A percentile compares a stretch with the other conserved stretches of the same genome.
Conservation (phyloP, 2,113 vertebrate genomes). For the Nymphicus hollandicus region DNA sequence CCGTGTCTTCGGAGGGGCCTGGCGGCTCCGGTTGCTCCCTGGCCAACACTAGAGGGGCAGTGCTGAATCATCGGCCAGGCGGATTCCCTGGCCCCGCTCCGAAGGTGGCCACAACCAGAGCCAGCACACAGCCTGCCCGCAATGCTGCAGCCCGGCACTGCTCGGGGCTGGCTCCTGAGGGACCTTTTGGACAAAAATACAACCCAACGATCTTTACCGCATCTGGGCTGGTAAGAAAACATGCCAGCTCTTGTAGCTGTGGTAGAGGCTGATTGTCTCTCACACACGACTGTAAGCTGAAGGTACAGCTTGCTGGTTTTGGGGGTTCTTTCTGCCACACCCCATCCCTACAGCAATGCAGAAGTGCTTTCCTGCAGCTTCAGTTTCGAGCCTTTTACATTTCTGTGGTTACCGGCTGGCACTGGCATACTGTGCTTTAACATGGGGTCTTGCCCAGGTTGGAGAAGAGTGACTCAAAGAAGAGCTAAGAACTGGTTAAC, state of each 20-base stretch:
- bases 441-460: neutral
- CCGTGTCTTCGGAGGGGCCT: neutral
- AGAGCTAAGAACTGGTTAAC: neutral
- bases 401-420: neutral
- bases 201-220: accelerated
- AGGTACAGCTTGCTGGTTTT: neutral
- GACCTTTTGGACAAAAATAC: neutral
- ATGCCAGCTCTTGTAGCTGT: neutral
- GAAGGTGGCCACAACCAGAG: neutral
- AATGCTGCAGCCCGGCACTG: accelerated
- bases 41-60: neutral
- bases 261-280: neutral
- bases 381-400: neutral
- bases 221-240: neutral
- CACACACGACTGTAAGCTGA: neutral
- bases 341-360: neutral
- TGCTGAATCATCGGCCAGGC: neutral
- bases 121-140: neutral
- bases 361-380: neutral
- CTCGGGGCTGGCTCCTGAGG: accelerated
- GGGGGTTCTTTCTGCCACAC: neutral
- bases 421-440: neutral
- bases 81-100: neutral
- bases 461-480: neutral
- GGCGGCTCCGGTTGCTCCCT: neutral